Base-by-base conservation (phyloP, 2,888 invertebrate genomes). In the Stratiomys singularior region DNA sequence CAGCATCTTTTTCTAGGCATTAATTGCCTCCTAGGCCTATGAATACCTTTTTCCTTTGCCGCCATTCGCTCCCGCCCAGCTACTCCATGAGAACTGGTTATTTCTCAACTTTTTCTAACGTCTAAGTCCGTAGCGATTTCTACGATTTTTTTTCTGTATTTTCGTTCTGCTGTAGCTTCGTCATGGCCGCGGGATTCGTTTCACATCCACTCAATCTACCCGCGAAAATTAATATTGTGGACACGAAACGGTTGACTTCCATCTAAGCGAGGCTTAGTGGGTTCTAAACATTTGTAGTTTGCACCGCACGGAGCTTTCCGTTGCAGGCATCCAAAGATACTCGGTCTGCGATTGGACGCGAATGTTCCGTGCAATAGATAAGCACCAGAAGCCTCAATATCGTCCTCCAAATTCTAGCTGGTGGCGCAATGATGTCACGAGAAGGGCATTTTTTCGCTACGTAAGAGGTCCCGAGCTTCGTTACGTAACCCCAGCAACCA, bases 1-100 rank as follows among this genome's bases (percentile, higher is more conserved):
- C 66, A 58, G 66, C 76, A 69, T 56, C 71, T 77, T 69, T 44
- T 72, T 78, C 76, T 77, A 76, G 60, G 76, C 78, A 69, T 76
- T 76, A 56, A 66, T 69, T 78, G 76, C 76, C 76, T 78, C 76
- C 78, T 78, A 78, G 78, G 71, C 72, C 78, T 76, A 72, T 76
- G 30, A 72, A 28, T 56, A 30, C 52, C 11, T 72, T 72, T 69
- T 69, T 69, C 27, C 47, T 69, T 23, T 7, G n/a, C 58, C 30
- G 28, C 58, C 46, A 47, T 18, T n/a, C 71, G 60, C 60, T 72
- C 60, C 37, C 58, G 58, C 60, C 60, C 37, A 15, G 18, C 60
- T 27, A 30, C 21, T 76, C 76, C 30, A 18, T 44, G 64, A 44
- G 76, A 76, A 78, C 78, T 78, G 78, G 78, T 78, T 78, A 47